These are phyloP conservation scores for Rostratula benghalensis DNA, from an alignment of 2,113 vertebrate genomes.

Conservation along the genomic window DNA sequence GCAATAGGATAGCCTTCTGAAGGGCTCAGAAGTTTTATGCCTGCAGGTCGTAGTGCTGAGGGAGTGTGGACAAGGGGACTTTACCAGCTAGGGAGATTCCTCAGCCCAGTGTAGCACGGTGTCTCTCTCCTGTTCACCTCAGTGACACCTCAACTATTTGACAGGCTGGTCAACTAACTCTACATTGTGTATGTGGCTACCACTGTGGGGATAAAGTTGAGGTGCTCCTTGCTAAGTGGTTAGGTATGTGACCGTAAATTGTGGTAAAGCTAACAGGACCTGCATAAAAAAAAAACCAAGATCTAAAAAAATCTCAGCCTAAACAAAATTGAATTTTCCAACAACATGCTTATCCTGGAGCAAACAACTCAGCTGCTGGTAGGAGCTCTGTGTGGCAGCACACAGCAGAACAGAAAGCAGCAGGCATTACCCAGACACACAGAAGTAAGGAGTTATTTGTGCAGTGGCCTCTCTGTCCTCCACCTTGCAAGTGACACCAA, in stretches of 20 bases:
- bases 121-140: neutral
- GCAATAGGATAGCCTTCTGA: neutral
- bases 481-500: neutral
- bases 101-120: neutral
- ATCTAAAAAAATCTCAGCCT: neutral
- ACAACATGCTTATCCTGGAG: neutral
- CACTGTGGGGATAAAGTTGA: rapidly evolving
- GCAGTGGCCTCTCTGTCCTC: neutral
- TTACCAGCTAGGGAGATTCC: neutral
- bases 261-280: neutral
- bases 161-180: neutral
- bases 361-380: neutral
- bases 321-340: neutral
- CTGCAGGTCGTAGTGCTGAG: neutral
- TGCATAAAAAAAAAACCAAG: neutral
- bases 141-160: neutral
- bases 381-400: neutral
- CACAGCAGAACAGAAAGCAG: neutral
- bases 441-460: neutral
- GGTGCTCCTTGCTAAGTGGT: neutral
- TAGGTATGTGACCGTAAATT: neutral
- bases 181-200: rapidly evolving
- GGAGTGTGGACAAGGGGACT: neutral
- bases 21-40: neutral
- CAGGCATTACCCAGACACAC: neutral